These are phyloP conservation scores for Rutilus rutilus DNA, from an alignment of 2,113 vertebrate genomes.

Conservation along the genomic window DNA sequence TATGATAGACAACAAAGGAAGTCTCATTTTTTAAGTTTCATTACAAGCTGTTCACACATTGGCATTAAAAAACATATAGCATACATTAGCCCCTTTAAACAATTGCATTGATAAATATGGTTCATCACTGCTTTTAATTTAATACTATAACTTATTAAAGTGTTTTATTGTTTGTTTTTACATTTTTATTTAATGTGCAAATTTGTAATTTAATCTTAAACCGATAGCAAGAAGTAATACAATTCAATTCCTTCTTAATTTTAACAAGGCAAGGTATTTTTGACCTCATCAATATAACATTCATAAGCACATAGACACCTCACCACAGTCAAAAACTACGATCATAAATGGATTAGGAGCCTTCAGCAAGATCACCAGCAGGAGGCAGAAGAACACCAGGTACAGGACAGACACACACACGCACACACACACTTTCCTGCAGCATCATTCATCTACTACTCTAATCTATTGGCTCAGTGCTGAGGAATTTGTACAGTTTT, in stretches of 20 bases:
- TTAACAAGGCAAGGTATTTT: neutral
- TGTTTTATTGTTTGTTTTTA: neutral
- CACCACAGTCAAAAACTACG: neutral
- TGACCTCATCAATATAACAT: neutral
- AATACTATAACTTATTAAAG: no score
- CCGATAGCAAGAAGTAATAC: neutral
- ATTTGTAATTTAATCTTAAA: neutral
- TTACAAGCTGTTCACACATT: no score
- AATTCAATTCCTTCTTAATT: neutral
- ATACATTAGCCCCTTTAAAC: no score
- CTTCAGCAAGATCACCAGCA: conserved; percentile 12
- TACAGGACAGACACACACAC: neutral
- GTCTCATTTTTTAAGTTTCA: no score
- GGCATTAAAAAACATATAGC: no score
- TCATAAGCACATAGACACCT: neutral
- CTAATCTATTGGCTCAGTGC: conserved; percentile 29
- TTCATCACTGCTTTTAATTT: no score
- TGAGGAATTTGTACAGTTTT: conserved; percentile 36
- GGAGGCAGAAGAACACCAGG: conserved; percentile 37
- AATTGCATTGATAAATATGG: no score
- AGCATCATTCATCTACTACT: neutral
- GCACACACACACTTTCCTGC: neutral
- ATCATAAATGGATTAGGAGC: neutral
- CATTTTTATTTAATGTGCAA: neutral
- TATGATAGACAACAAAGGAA: no score